These are phyloP conservation scores for Meleagris gallopavo DNA, from an alignment of 2,113 vertebrate species.

Conservation along the genomic window DNA sequence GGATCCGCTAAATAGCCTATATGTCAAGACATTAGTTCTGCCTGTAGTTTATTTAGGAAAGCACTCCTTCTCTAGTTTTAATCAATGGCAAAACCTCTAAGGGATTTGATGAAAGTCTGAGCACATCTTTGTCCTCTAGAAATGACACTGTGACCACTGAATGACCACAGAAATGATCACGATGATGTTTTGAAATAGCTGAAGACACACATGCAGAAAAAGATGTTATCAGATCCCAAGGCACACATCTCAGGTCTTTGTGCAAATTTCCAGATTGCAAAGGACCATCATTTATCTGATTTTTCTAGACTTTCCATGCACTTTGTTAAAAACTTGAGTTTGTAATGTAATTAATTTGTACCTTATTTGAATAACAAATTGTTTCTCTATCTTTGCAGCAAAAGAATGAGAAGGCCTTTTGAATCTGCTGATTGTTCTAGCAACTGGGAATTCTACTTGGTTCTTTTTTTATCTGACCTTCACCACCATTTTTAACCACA, in stretches of 20 bases:
- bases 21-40: background rate
- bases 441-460: background rate
- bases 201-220: background rate
- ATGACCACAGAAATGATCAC: background rate
- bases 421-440: background rate
- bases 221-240: background rate
- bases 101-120: background rate
- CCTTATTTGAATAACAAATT: background rate
- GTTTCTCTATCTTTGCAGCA: background rate
- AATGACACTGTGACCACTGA: background rate
- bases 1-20: background rate
- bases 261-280: background rate
- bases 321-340: background rate
- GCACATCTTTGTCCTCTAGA: background rate
- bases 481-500: background rate
- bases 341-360: background rate
- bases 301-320: rapidly evolving
- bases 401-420: background rate
- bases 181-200: background rate
- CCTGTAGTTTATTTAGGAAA: slow-evolving; percentile 1
- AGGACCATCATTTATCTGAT: background rate
- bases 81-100: background rate
- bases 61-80: background rate
- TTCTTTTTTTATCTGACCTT: background rate
- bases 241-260: rapidly evolving